Base-by-base conservation (phyloP, 2,797 vertebrate genomes). In the Pangasius djambal region DNA sequence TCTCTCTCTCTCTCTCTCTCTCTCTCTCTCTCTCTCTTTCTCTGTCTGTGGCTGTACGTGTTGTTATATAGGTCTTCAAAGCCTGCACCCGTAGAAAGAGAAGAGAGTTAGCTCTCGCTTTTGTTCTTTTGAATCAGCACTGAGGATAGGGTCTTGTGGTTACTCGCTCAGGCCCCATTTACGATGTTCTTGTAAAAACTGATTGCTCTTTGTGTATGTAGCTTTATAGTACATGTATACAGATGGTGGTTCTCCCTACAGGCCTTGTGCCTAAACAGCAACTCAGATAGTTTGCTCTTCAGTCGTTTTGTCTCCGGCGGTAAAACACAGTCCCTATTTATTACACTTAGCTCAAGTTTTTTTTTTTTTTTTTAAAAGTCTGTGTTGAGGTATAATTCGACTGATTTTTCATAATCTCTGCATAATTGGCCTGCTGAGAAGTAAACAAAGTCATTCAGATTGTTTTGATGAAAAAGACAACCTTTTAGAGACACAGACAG, bases 141-240 rank as follows among this genome's bases (percentile, higher is more conserved):
- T 69, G 48, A 10, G 50, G 48, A n/a, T 34, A 10, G 48, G n/a
- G 37, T 65, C 44, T 55, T 2, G n/a, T 28, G 69, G 40, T 77
- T 52, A 90, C 91, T 70, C 65, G 55, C 78, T 63, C 88, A 16
- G 59, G 5, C 84, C 79, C 69, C 82, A 34, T 90, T 81, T 85
- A 79, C 85, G 50, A 85, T 84, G 67, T 77, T 86, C 79, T 77
- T 83, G 89, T 85, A 87, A 88, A 87, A 88, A 87, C 79, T 6
- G 88, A 89, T 89, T 40, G 34, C 2, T 40, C 20, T 59, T 59
- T 61, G 87, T 92, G 89, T 78, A 86, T 78, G 85, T 87, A 86
- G 81, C 72, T 89, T 83, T 87, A 86, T 86, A 86, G 82, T 77
- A 85, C 85, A 20, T 87, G 63, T 74, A 40, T 44, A 79, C 2